phyloP scores from a whole-genome alignment of 2,888 invertebrate species.

The Brassicogethes aeneus region DNA sequence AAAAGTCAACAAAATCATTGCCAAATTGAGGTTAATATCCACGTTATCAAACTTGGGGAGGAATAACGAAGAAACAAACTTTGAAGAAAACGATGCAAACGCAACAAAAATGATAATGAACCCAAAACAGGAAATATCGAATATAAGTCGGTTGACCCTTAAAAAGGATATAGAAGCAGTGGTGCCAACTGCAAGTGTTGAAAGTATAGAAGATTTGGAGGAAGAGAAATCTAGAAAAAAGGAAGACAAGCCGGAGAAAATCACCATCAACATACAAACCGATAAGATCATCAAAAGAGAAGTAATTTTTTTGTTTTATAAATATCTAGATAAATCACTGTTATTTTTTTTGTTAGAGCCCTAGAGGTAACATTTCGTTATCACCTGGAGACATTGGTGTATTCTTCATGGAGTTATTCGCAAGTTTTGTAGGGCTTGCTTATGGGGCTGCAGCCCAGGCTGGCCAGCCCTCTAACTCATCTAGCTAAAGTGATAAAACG shows the following conservation, averaged over 20 bases:
- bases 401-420: constrained; percentile 30
- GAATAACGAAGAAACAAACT: background rate
- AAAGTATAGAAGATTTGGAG: background rate
- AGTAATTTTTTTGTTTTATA: background rate
- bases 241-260: background rate
- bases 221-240: background rate
- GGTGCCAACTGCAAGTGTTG: background rate
- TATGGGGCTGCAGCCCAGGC: constrained; percentile 27
- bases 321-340: too few species aligned
- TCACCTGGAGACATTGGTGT: constrained; percentile 18
- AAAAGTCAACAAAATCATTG: constrained; percentile 16
- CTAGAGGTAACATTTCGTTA: background rate
- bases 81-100: background rate
- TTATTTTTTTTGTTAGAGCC: background rate
- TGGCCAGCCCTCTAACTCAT: too few species aligned
- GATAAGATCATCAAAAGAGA: background rate
- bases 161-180: background rate
- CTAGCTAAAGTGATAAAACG: too few species aligned
- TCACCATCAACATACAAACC: background rate
- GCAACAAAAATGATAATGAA: background rate
- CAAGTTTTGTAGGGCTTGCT: constrained; percentile 28
- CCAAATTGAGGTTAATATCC: constrained; percentile 16
- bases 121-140: background rate
- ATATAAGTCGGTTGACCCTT: background rate
- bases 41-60: constrained; percentile 6